Evolutionary conservation across 2,113 vertebrate genomes (phyloP).

Genomic region (Ictalurus furcatus): DNA sequence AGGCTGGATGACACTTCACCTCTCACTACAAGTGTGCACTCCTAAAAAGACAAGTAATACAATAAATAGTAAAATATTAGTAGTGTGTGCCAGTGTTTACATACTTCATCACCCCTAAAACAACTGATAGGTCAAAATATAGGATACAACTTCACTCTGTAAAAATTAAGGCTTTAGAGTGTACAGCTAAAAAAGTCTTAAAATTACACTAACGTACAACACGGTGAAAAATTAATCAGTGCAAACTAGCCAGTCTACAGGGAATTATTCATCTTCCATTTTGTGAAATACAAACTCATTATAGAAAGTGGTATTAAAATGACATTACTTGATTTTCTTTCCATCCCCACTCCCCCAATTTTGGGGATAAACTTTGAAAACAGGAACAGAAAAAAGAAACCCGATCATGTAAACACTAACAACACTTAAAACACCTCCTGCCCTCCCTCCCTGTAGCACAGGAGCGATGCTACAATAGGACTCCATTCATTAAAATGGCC

Average conservation of each 20-base stretch:
- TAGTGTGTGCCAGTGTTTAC: neutral
- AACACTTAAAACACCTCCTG: neutral
- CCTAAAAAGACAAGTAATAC: neutral
- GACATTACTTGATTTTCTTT: no score
- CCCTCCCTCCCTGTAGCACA: neutral
- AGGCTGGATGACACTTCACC: neutral
- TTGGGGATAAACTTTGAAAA: neutral
- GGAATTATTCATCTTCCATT: constrained; percentile 16
- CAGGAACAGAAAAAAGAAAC: neutral
- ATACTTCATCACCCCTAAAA: neutral
- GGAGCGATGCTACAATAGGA: constrained; percentile 22
- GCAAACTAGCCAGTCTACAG: neutral
- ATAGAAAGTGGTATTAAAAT: neutral
- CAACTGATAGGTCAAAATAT: neutral
- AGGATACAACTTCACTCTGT: neutral
- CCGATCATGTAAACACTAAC: neutral
- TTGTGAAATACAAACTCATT: neutral
- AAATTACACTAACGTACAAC: neutral
- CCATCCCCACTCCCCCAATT: no score
- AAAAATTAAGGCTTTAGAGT: neutral
- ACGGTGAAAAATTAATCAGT: neutral
- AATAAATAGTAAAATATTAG: neutral
- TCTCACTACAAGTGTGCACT: neutral
- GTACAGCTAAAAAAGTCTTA: neutral
- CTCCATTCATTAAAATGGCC: constrained; percentile 56